These are phyloP conservation scores for Crotalus helleri DNA, from an alignment of 2,113 vertebrate genomes.

Conservation along the genomic window DNA sequence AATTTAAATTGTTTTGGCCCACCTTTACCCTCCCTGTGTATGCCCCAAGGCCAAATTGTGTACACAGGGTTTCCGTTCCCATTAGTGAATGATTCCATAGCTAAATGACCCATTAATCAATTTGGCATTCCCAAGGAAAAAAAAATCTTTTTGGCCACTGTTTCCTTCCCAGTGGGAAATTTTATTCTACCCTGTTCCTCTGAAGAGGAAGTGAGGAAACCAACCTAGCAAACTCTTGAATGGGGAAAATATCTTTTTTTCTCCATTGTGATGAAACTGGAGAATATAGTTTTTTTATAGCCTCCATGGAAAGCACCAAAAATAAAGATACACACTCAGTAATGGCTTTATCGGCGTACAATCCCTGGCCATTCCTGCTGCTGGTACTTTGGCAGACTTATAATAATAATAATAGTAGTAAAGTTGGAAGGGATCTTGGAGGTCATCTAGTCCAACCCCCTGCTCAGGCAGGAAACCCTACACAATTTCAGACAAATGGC, in stretches of 20 bases:
- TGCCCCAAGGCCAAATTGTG: conserved; percentile 19
- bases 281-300: neutral
- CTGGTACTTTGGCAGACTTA: neutral
- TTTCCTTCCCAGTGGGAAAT: neutral
- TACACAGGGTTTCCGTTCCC: conserved; percentile 47
- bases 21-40: neutral
- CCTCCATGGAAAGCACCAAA: neutral
- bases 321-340: neutral
- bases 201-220: neutral
- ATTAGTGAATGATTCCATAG: rapidly evolving
- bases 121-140: neutral
- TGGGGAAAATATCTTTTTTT: neutral
- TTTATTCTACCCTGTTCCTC: neutral
- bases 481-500: no score
- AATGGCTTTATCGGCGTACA: neutral
- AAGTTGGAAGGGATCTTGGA: no score
- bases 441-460: no score
- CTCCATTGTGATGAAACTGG: neutral
- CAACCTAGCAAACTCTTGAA: rapidly evolving
- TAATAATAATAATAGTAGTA: no score
- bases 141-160: rapidly evolving
- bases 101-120: conserved; percentile 4
- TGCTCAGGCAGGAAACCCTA: no score
- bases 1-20: neutral
- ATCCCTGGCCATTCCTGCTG: neutral